These are phyloP conservation scores for Rosalia funebris DNA, from an alignment of 2,888 invertebrate genomes.

Conservation along the genomic window DNA sequence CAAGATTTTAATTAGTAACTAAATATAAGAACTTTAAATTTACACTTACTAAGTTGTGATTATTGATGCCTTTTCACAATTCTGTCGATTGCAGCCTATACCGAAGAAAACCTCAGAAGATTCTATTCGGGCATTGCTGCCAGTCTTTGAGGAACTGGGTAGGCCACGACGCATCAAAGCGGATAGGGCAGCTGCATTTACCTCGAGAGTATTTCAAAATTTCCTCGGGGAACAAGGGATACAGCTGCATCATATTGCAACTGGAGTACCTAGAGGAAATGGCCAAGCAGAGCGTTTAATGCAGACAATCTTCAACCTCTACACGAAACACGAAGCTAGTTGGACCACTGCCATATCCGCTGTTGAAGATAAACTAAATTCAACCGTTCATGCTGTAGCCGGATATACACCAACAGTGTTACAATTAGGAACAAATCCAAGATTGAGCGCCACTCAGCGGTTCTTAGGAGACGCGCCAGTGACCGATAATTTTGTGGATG, in stretches of 20 bases:
- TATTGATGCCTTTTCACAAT: conserved; percentile 42
- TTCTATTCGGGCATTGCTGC: conserved; percentile 29
- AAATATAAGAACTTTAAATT: background rate
- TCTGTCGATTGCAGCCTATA: too few relatives aligned
- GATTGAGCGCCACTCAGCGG: conserved; percentile 33
- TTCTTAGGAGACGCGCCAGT: conserved; percentile 29
- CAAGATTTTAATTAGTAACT: background rate
- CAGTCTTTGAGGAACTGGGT: conserved; percentile 34
- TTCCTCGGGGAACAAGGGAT: conserved; percentile 28
- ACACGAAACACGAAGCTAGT: too few relatives aligned
- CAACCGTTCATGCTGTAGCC: conserved; percentile 29
- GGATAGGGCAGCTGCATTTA: conserved; percentile 32
- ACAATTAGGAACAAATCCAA: conserved; percentile 37
- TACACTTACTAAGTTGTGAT: background rate
- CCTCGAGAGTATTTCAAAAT: conserved; percentile 28
- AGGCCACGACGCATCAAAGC: conserved; percentile 28
- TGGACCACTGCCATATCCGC: background rate
- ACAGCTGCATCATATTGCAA: conserved; percentile 34
- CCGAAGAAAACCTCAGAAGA: conserved; percentile 35
- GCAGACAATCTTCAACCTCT: conserved; percentile 34
- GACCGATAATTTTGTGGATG: conserved; percentile 31
- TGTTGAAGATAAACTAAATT: background rate
- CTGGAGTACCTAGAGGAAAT: conserved; percentile 34
- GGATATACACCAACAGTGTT: conserved; percentile 27
- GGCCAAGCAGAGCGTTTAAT: conserved; percentile 34